phyloP scores from a whole-genome alignment of 2,113 vertebrate genomes.

The Anser cygnoides region DNA sequence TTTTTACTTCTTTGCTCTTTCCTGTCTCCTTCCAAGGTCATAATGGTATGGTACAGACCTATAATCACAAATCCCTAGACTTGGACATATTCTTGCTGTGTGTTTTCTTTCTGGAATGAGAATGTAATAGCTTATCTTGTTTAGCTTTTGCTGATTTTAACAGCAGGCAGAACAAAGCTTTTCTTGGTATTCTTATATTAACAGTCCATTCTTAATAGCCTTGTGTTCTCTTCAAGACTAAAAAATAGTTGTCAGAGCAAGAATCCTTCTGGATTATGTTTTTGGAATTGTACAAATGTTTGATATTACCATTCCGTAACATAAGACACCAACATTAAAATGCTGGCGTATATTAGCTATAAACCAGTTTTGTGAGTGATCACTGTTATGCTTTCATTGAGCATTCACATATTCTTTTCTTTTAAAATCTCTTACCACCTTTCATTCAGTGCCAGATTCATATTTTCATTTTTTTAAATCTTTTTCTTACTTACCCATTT shows the following conservation, averaged over 20 bases:
- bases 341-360: neutral
- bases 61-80: neutral
- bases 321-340: neutral
- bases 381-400: neutral
- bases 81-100: neutral
- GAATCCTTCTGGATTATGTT: conserved; percentile 31
- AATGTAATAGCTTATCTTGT: neutral
- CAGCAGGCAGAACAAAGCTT: conserved; percentile 18
- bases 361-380: neutral
- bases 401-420: neutral
- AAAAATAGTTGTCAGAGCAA: conserved; percentile 6
- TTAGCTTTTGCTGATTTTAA: conserved; percentile 32
- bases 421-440: neutral
- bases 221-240: neutral
- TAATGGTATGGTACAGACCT: neutral
- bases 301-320: conserved; percentile 33
- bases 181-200: conserved; percentile 13
- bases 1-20: neutral
- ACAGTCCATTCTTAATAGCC: neutral
- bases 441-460: neutral
- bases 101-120: neutral
- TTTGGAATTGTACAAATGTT: conserved; percentile 19
- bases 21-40: neutral
- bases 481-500: neutral
- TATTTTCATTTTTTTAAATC: neutral